Evolutionary conservation across 2,113 vertebrate species (phyloP), one percentile per base, ranked within the genome.

Genomic region (Hypomesus transpacificus): DNA sequence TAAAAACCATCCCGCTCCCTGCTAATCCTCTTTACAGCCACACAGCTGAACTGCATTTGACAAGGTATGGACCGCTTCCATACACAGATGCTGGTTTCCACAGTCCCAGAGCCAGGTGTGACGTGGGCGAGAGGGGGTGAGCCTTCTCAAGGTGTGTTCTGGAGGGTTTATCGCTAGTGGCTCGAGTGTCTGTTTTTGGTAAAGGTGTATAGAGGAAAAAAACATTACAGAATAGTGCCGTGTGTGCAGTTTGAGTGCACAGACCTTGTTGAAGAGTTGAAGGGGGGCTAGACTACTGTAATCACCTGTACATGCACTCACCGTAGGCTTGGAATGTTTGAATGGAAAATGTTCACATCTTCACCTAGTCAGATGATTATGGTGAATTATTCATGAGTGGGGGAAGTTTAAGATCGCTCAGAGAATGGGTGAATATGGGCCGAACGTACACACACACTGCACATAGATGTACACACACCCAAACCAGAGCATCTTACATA

Each of bases 341-440:
- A 34, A 34, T 34, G 4, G 4, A 34, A 7, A 34, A 7, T 6
- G 31, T 34, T 34, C 31, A 34, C 54, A 75, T 81, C 74, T 82
- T 67, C 34, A 77, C 73, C 73, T 58, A 69, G 73, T 76, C 69
- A 75, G 73, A 77, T 74, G 26, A 34, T 34, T 34, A 60, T 46
- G 50, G 53, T 87, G 63, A 84, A 89, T 87, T 81, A 89, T 87
- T 87, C 77, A 88, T 85, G 21, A 71, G 64, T 58, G 21, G 64
- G 34, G 75, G 61, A 73, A 70, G 77, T 86, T 85, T 80, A 83
- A 81, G 71, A 79, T 68, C 8, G 75, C 80, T 82, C 64, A 67
- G 80, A 75, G 70, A 85, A 71, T 73, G 73, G 75, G 58, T 20
- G 78, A 69, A 75, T 70, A 66, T 71, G 39, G n/a, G 39, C 7